Evolutionary conservation across 2,113 vertebrate genomes (phyloP), one percentile per base, ranked within the genome.

Genomic region (Ictalurus furcatus): DNA sequence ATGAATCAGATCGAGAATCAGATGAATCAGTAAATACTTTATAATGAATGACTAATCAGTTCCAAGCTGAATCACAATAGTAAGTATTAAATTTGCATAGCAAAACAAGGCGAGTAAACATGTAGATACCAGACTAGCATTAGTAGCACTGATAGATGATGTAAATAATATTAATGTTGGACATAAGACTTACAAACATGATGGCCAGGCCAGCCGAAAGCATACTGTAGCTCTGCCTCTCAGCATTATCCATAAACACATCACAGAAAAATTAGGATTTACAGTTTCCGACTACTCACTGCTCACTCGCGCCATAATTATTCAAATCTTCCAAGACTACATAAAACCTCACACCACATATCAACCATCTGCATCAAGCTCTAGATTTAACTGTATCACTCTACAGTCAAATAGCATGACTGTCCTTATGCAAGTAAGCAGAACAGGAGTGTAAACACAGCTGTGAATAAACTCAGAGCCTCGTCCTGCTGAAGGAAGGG

Each of bases 381-480:
- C 59, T 25, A 16, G 37, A 37, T 83, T 23, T 58, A 58, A 61
- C 80, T 56, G 19, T 81, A 58, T n/a, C 19, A 81, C 79, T 59
- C 6, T 34, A 81, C 1, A 16, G 25, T 54, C n/a, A 16, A 61
- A 28, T 25, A 9, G 44, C 48, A 37, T 6, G 6, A 16, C 65
- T 17, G 23, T 73, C 79, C 44, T 88, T 56, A 7, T 71, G 52
- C 40, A 40, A 34, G 78, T 67, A 37, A n/a, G 63, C 78, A 56
- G 80, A 44, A 48, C 6, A n/a, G 65, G 80, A 52, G 14, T 63
- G 67, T 76, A 84, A 86, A 71, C 56, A 80, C 88, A 44, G 84
- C 54, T 83, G 34, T 9, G 23, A 34, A 52, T 52, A 52, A 52
- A 56, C 40, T 54, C 76, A 30, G 6, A 89, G 69, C 52, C 40